Evolutionary conservation across 2,113 vertebrate species (phyloP).

Genomic region (Thamnaconus septentrionalis): DNA sequence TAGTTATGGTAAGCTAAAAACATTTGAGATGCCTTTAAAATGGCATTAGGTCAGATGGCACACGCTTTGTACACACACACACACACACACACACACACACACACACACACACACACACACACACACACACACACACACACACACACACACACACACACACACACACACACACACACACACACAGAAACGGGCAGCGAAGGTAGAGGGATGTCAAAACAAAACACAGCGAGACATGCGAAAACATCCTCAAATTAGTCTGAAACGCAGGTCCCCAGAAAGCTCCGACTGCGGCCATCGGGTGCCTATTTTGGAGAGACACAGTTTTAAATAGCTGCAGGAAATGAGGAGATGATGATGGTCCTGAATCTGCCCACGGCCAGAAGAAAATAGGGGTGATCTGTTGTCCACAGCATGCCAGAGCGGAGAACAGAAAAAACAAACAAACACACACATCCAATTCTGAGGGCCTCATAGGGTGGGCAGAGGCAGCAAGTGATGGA

Average conservation of each 20-base stretch:
- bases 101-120: too few relatives aligned
- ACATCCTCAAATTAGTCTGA: slow-evolving; percentile 68
- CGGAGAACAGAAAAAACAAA: slow-evolving; percentile 1
- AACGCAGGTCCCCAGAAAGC: slow-evolving; percentile 65
- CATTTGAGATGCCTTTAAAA: slow-evolving; percentile 71
- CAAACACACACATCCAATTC: too few relatives aligned
- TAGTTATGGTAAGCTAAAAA: slow-evolving; percentile 76
- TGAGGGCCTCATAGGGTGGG: too few relatives aligned
- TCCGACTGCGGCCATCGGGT: slow-evolving; percentile 57
- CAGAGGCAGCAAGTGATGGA: too few relatives aligned
- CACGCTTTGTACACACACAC: slow-evolving; percentile 48
- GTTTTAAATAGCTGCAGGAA: slow-evolving; percentile 74
- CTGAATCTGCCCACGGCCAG: slow-evolving; percentile 60
- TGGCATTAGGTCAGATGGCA: slow-evolving; percentile 68
- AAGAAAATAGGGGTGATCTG: slow-evolving; percentile 66
- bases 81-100: too few relatives aligned
- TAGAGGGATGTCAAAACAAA: slow-evolving; percentile 76
- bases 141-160: slow-evolving; percentile 28
- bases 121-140: slow-evolving; percentile 25
- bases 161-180: too few relatives aligned
- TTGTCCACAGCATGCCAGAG: slow-evolving; percentile 50
- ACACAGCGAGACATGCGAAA: slow-evolving; percentile 64
- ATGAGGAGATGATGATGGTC: slow-evolving; percentile 78
- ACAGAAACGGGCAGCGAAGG: slow-evolving; percentile 37
- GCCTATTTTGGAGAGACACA: slow-evolving; percentile 63